These are phyloP conservation scores for Sebastes matsubarae DNA, from an alignment of 2,797 vertebrate species.

Conservation along the genomic window DNA sequence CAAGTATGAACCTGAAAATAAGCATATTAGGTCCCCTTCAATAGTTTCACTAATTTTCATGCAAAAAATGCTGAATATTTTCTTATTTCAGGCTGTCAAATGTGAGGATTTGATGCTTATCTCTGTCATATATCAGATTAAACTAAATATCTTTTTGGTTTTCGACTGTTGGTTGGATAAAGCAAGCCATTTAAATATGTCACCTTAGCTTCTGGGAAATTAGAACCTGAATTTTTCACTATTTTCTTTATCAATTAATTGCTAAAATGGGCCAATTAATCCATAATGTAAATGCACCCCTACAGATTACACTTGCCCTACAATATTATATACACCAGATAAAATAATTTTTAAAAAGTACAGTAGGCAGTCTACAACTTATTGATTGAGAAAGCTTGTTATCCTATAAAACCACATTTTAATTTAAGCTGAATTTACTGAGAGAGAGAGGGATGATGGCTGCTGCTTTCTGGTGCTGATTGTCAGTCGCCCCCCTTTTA, in stretches of 20 bases:
- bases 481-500: conserved; percentile 32
- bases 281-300: not conserved
- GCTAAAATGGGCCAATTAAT: not conserved
- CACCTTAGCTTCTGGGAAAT: no score
- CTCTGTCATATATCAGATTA: not conserved
- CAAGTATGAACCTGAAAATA: no score
- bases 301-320: not conserved
- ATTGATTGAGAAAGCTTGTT: not conserved
- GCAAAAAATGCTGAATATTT: not conserved
- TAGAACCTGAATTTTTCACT: not conserved
- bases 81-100: not conserved
- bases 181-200: not conserved
- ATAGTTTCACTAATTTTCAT: not conserved
- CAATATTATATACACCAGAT: not conserved
- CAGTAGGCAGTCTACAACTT: not conserved
- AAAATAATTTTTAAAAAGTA: not conserved
- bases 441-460: not conserved
- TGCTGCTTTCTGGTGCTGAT: conserved; percentile 3
- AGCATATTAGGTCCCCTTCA: no score
- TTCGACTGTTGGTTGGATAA: not conserved
- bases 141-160: not conserved
- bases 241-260: not conserved
- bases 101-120: not conserved
- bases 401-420: conserved; percentile 2
- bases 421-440: conserved; percentile 7